A percentile compares a stretch with the other conserved stretches of the same genome.
These are phyloP conservation scores for Tenebrosternarchus preto DNA, from an alignment of 2,113 vertebrate genomes.

Conservation along the genomic window DNA sequence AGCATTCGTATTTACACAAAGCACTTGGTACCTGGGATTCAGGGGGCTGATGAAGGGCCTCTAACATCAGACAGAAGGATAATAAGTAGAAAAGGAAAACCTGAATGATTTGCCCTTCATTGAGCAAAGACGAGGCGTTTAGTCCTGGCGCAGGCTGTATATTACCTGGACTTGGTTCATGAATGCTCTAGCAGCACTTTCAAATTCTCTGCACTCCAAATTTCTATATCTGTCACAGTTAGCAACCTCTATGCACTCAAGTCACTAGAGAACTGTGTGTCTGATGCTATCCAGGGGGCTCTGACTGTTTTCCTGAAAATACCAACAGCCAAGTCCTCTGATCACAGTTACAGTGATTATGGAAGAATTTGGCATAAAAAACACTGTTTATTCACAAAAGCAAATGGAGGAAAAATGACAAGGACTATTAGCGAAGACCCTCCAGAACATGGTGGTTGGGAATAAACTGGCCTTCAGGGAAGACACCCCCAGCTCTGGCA, in stretches of 20 bases:
- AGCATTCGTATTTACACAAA: slow-evolving; percentile 27
- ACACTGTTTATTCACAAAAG: not conserved
- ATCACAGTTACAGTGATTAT: not conserved
- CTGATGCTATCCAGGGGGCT: not conserved
- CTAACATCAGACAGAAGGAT: not conserved
- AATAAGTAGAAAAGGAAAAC: not conserved
- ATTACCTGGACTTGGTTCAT: not conserved
- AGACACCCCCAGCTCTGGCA: not conserved
- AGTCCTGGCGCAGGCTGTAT: not conserved
- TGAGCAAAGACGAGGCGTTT: not conserved
- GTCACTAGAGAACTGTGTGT: slow-evolving; percentile 17
- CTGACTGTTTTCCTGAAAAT: not conserved
- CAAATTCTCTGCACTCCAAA: not conserved
- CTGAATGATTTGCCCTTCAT: not conserved
- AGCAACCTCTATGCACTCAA: slow-evolving; percentile 11
- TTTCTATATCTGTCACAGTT: not conserved
- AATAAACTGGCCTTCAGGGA: not conserved
- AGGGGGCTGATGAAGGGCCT: slow-evolving; percentile 42
- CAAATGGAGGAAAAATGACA: not conserved
- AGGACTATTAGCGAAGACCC: not conserved
- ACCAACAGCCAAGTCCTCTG: slow-evolving; percentile 6
- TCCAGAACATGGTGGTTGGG: not conserved
- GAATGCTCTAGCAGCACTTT: not conserved
- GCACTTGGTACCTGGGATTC: slow-evolving; percentile 12
- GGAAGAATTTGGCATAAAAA: not conserved